Base-by-base conservation (phyloP, 2,888 invertebrate species). In the Apodemia mormo region DNA sequence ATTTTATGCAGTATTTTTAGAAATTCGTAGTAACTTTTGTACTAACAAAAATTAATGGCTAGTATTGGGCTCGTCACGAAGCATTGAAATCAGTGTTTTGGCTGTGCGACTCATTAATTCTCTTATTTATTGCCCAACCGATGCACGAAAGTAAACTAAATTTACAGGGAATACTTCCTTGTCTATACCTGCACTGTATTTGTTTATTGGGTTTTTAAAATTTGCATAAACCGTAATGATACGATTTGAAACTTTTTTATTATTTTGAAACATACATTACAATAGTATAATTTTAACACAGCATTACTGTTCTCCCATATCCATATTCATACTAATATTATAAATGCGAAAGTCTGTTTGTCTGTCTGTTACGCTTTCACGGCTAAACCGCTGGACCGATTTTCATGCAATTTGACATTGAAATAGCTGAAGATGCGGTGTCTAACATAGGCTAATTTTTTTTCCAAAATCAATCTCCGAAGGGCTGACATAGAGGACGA, bases 1-100 rank as follows among this genome's bases (percentile, higher is more conserved):
- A 52, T 52, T 52, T 52, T n/a, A n/a, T n/a, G n/a, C 1, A 52
- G 45, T 52, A 52, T 52, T 52, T 52, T n/a, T 52, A 52, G 52
- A 14, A 52, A 52, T 52, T 7, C 61, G 61, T 61, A 33, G 61
- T 61, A 61, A 61, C 61, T 71, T 67, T 43, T 52, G 40, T 68
- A 56, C 37, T 64, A 54, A 43, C 65, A 68, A 71, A 61, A 56
- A 54, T 61, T 69, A 40, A 67, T 64, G 45, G 56, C 70, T 30
- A 67, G 68, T 33, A 2, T 61, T 61, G 14, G 65, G 81, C 78
- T 82, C 85, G 88, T 87, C 88, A 87, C 87, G 86, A 88, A 85
- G 87, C 85, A 88, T 90, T 89, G 90, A 86, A 89, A 90, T 86
- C 88, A 85, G 88, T 88, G 89, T 90, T 89, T 84, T 82, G 82